Evolutionary conservation across 2,888 invertebrate genomes (phyloP), one percentile per base, ranked within the genome.

Genomic region (Scaptomyza caliginosa): DNA sequence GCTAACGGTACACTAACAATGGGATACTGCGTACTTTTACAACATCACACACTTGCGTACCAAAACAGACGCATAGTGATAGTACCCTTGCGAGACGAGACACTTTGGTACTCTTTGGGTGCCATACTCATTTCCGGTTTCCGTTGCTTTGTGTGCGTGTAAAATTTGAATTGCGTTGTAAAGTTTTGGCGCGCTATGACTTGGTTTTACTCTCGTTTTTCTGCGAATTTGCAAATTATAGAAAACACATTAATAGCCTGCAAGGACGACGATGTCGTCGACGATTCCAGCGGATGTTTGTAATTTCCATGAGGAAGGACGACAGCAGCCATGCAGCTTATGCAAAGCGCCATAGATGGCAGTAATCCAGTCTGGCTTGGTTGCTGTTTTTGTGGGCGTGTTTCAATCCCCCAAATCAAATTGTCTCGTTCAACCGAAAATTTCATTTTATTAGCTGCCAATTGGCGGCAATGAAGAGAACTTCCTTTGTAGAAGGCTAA

Each of bases 91-190:
- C 24, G 43, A 73, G 45, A 67, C 49, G 52, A 52, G 32, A 46
- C 70, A 69, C 54, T 71, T 58, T 34, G 42, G 70, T 63, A 55
- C 72, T 71, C 73, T 66, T 60, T 62, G 81, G 77, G 67, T 75
- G 81, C 82, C 82, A 88, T 88, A 78, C 86, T 79, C 89, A 90
- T 89, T 88, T 89, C 90, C 89, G 87, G 86, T 80, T 89, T 89
- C 89, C 88, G 88, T 72, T 81, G 67, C 85, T 86, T 81, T 85
- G 87, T 77, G 88, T 86, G 78, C 82, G 88, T 81, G 72, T 55
- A 72, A 83, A 74, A 85, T 81, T 88, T 81, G 86, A 88, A 88
- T 74, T 86, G 81, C 74, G 74, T 74, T 75, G 73, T 77, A 62
- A 67, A 86, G 38, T 73, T 64, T 74, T 67, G 64, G 62, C 80